Evolutionary conservation across 2,113 vertebrate genomes (phyloP).

Genomic region (Pelecanoides urinatrix): DNA sequence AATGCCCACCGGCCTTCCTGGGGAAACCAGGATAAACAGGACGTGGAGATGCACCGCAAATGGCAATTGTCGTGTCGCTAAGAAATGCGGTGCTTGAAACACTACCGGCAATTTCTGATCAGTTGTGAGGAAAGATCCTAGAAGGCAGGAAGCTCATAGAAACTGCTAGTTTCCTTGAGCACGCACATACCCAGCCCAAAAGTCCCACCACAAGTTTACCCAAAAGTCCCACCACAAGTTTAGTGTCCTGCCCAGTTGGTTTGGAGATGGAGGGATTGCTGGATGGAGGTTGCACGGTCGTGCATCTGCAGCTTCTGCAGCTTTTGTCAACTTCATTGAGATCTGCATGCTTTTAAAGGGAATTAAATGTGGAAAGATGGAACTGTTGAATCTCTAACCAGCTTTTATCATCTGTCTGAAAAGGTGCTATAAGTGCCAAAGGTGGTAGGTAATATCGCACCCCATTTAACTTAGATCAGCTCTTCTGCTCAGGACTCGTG

Average conservation of each 20-base stretch:
- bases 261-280: background rate
- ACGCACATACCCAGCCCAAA: rapidly evolving
- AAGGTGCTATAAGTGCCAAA: background rate
- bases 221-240: rapidly evolving
- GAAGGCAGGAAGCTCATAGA: background rate
- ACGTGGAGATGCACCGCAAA: background rate
- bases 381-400: background rate
- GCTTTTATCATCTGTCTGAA: background rate
- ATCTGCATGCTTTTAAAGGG: rapidly evolving
- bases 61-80: rapidly evolving
- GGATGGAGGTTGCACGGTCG: rapidly evolving
- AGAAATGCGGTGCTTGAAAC: background rate
- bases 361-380: background rate
- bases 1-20: background rate
- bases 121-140: rapidly evolving
- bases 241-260: background rate
- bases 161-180: rapidly evolving
- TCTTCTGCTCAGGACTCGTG: background rate
- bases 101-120: rapidly evolving
- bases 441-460: background rate
- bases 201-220: rapidly evolving
- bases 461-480: background rate
- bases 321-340: background rate
- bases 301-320: background rate
- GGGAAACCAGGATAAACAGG: background rate